Conservation (phyloP, 2,888 invertebrate species). For the Baronia brevicornis region DNA sequence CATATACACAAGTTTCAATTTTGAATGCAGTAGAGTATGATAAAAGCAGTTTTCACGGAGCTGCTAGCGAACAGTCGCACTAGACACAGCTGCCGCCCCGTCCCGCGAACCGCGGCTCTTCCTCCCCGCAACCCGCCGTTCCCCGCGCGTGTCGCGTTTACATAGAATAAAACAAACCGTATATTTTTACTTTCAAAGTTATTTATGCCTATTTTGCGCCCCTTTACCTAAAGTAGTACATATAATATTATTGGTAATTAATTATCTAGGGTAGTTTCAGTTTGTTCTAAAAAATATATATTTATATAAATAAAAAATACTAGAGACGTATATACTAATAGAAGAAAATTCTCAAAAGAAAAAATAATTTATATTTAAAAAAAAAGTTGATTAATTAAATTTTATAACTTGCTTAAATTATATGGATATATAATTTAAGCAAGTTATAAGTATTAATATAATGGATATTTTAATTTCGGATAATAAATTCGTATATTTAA, state of each 20-base stretch:
- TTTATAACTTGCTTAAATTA: too few species aligned
- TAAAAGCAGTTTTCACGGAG: conserved; percentile 61
- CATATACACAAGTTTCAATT: conserved; percentile 14
- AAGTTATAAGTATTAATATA: too few species aligned
- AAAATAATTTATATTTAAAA: too few species aligned
- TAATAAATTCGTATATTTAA: too few species aligned
- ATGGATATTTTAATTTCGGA: too few species aligned
- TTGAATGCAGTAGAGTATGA: conserved; percentile 30
- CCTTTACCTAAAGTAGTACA: neutral
- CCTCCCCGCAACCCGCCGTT: conserved; percentile 30
- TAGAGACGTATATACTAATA: too few species aligned
- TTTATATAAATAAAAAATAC: too few species aligned
- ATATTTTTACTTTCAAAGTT: neutral
- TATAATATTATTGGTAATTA: conserved; percentile 1
- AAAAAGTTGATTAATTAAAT: too few species aligned
- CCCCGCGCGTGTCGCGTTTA: conserved; percentile 64
- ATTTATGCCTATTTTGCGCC: neutral
- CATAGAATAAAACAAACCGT: conserved; percentile 34
- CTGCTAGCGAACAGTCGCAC: conserved; percentile 53
- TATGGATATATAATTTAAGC: too few species aligned
- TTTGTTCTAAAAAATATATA: too few species aligned
- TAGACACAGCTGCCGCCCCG: conserved; percentile 66
- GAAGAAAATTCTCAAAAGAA: too few species aligned
- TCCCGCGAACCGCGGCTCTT: conserved; percentile 29
- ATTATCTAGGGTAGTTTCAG: too few species aligned